Base-by-base conservation (phyloP, 2,888 invertebrate genomes). In the Lepidocyrtoides sp. region DNA sequence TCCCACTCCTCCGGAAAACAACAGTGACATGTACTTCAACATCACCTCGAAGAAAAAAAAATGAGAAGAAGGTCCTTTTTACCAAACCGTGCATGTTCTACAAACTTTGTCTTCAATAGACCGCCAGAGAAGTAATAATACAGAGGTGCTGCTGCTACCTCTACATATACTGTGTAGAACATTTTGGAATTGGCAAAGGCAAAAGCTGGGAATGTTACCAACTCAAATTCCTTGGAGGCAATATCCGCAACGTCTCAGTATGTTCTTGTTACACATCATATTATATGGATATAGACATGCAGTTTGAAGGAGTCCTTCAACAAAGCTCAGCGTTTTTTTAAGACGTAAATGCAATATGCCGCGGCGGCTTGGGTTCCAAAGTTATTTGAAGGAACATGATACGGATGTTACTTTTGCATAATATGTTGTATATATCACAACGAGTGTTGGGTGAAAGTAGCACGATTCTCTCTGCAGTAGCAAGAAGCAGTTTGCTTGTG, bases 211-310 rank as follows among this genome's bases (percentile, higher is more conserved):
- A 90, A 90, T 79, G 84, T 63, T 84, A 90, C 84, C 84, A 90
- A 84, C 63, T 84, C 17, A 90, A 90, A 90, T 84, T 90, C 90
- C 90, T 84, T 79, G 75, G 84, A 90, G 90, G 84, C 90, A 84
- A 75, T 72, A 90, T 90, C 90, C 83, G 90, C 90, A 90, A 66
- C 75, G 75, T 75, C 63, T 85, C 41, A 54, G 81, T 69, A 20
- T 83, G 88, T 77, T 69, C 66, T 88, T 41, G 32, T 20, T 54
- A 32, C 69, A 83, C 29, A 26, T 51, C 14, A 17, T 26, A 26
- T 29, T n/a, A 54, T 79, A 54, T 79, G 51, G 20, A 48, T 77
- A 8, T 44, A 36, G 69, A 72, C 41, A 54, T 79, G 79, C 79
- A 79, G 20, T 36, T 51, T 75, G 54, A 79, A 79, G 26, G 54